Evolutionary conservation across 2,113 vertebrate species (phyloP), one percentile per base, ranked within the genome.

Genomic region (Clarias macrocephalus): DNA sequence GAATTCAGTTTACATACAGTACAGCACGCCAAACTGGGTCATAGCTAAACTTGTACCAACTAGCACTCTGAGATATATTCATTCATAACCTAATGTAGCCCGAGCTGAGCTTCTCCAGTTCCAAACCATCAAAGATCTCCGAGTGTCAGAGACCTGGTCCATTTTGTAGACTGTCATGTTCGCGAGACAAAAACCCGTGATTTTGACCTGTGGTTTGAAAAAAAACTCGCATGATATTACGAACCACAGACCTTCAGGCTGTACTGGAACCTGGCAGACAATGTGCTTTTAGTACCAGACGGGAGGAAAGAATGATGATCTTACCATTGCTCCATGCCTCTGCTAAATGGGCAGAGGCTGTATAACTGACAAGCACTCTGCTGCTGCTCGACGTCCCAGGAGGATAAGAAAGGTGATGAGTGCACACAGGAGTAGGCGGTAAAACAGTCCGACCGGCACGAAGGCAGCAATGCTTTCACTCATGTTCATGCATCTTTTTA

Each of bases 301-400:
- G 42, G 52, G 56, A 70, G n/a, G 57, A 81, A 70, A 88, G 68
- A 80, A 72, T 15, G 28, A 76, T 66, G 75, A 83, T 59, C 80
- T 66, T 80, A 86, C 85, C 23, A n/a, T 25, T 28, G 10, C 63
- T 85, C 37, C 28, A 76, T 87, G 85, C 85, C 77, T 84, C 72
- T 75, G 66, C 12, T 82, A 84, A 83, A 88, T 60, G 81, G 88
- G 86, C 72, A 88, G 70, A 83, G 80, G 59, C 70, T 80, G 63
- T 68, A 70, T 80, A 68, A 80, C 76, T 82, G 80, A 83, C 68
- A 76, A 65, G 80, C 70, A 63, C 86, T 87, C 68, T 83, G 80
- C 70, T 76, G 70, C n/a, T 83, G 80, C 80, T 83, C 65, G n/a
- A 75, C 23, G 37, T 87, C 86, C 80, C 80, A 37, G 70, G 48